Conservation (phyloP, 2,113 vertebrate genomes). For the Cathartes aura region DNA sequence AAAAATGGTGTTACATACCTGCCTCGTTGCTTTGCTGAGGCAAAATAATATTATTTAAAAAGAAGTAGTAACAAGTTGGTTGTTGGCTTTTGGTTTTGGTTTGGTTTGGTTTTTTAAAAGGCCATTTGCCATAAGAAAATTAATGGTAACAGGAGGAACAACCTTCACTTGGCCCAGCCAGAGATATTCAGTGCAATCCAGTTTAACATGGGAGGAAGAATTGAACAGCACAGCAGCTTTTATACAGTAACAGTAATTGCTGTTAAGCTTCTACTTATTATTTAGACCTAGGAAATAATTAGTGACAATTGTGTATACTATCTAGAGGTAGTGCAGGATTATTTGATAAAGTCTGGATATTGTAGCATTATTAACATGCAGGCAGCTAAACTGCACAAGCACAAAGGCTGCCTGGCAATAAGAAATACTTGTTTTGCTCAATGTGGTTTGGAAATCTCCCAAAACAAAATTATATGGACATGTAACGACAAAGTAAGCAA, state of each 20-base stretch:
- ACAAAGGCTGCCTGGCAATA: neutral
- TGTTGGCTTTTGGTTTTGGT: neutral
- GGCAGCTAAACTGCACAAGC: neutral
- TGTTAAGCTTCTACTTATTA: neutral
- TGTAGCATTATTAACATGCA: neutral
- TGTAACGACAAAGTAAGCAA: neutral
- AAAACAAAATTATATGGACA: neutral
- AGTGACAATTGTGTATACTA: neutral
- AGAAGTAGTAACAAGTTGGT: fast-evolving
- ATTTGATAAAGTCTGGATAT: neutral
- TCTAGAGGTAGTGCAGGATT: neutral
- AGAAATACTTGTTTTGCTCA: neutral
- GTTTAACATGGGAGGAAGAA: neutral
- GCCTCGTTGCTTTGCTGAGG: neutral
- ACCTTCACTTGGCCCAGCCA: neutral
- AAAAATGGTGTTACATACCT: neutral
- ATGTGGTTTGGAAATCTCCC: neutral
- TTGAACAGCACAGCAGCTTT: neutral
- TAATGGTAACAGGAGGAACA: neutral
- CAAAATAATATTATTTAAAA: neutral
- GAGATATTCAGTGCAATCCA: neutral
- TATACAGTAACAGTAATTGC: neutral
- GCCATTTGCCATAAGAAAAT: neutral
- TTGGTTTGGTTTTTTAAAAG: neutral
- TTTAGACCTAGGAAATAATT: neutral